Base-by-base conservation (phyloP, 2,888 invertebrate genomes). In the Melanostoma mellinum region DNA sequence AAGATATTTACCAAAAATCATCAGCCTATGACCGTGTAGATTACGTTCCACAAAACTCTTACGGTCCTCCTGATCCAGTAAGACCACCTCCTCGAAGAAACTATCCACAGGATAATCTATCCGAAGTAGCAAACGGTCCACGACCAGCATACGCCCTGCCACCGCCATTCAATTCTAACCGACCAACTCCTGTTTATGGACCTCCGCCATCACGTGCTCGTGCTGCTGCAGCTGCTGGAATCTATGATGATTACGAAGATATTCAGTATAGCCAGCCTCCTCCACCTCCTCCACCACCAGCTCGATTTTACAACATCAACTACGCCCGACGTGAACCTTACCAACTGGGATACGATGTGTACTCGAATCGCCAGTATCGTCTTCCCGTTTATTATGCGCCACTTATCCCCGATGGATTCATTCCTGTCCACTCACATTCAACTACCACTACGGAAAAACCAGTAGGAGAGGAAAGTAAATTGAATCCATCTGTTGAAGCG, bases 161-260 rank as follows among this genome's bases (percentile, higher is more conserved):
- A 3, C 77, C 77, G 0, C 6, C 48, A 6, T 81, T 68, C 44
- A 61, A 6, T 50, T 71, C 68, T 40, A 67, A 68, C 38, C 77
- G 77, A 6, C 67, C 53, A 2, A 78, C 78, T 44, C 73, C 82
- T 1, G 53, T 78, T 1, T 82, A 82, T 42, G 82, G 82, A 4
- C 78, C 82, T 4, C 61, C 82, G 9, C 82, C 82, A 10, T 65
- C 82, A 48, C 56, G 82, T 20, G 52, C 82, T 2, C 55, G 72
- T 63, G 82, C 63, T 2, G 82, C 82, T 2, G 78, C 82, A 33
- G 78, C 82, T 30, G 82, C 82, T 46, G 82, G 82, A 4, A 74
- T 82, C 10, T 82, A 74, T n/a, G 82, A 82, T 35, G 82, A 82
- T 6, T 78, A 78, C 20, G 82, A 82, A 6, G 82, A 82, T 6